These are phyloP conservation scores for Aphidius ervi DNA, from an alignment of 1,140 invertebrate genomes.

Conservation along the genomic window DNA sequence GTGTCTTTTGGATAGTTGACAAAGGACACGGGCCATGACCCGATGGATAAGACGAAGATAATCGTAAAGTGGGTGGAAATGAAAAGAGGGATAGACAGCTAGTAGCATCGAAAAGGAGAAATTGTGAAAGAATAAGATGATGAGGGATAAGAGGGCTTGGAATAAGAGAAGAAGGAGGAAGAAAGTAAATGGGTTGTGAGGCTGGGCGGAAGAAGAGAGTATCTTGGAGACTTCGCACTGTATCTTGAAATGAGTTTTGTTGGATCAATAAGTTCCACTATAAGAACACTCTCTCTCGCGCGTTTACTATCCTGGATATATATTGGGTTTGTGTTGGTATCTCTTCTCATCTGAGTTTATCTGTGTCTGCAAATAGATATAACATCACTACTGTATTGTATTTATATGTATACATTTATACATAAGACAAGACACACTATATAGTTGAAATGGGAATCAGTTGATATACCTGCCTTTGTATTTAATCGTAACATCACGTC, in stretches of 20 bases:
- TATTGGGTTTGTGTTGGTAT: slow-evolving; percentile 23
- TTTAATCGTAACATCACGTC: slow-evolving; percentile 25
- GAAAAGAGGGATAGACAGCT: slow-evolving; percentile 22
- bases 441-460: not conserved
- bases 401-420: too few species aligned
- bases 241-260: slow-evolving; percentile 58
- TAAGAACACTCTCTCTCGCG: slow-evolving; percentile 50
- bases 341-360: slow-evolving; percentile 44
- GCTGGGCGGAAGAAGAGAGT: slow-evolving; percentile 37
- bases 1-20: not conserved
- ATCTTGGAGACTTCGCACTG: slow-evolving; percentile 57
- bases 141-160: not conserved
- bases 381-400: slow-evolving; percentile 17
- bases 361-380: slow-evolving; percentile 48
- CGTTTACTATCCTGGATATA: too few species aligned
- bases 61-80: slow-evolving; percentile 25
- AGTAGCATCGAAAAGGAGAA: slow-evolving; percentile 10
- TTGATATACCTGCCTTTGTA: slow-evolving; percentile 30
- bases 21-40: not conserved
- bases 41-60: not conserved
- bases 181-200: slow-evolving; percentile 11
- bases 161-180: slow-evolving; percentile 19
- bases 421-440: not conserved
- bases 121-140: slow-evolving; percentile 4
- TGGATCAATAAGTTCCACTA: slow-evolving; percentile 57